phyloP scores from a whole-genome alignment of 2,888 invertebrate genomes.

The Epirrhoe alternata region DNA sequence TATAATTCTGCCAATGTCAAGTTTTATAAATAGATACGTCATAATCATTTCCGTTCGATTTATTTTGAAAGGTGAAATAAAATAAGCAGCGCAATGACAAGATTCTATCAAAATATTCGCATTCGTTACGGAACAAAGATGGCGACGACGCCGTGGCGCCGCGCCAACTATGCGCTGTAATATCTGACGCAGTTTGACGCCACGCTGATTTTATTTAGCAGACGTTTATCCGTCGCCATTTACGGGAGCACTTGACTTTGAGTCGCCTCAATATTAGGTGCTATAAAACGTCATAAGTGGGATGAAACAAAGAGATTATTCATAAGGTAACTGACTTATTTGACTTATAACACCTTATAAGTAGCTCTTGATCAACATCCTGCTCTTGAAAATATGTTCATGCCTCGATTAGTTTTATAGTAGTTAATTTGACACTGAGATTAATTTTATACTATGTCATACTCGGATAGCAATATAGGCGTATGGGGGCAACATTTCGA shows the following conservation, averaged over 20 bases:
- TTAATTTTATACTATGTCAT: too few species aligned
- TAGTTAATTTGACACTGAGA: not conserved
- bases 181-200: constrained; percentile 73
- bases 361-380: constrained; percentile 9
- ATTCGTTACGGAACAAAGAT: constrained; percentile 49
- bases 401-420: not conserved
- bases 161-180: constrained; percentile 78
- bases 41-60: not conserved
- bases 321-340: constrained; percentile 7
- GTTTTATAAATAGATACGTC: too few species aligned
- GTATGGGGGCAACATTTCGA: not conserved
- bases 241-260: constrained; percentile 73
- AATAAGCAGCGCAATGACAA: constrained; percentile 19
- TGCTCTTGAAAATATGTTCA: not conserved
- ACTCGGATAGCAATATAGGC: too few species aligned
- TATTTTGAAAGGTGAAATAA: constrained; percentile 3
- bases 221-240: constrained; percentile 62
- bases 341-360: not conserved
- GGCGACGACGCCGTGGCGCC: constrained; percentile 67
- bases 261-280: constrained; percentile 52
- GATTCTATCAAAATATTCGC: constrained; percentile 39
- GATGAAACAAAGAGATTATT: constrained; percentile 43
- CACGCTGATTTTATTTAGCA: constrained; percentile 56
- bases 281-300: constrained; percentile 44
- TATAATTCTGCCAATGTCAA: too few species aligned